Evolutionary conservation across 2,888 invertebrate genomes (phyloP).

Genomic region (Gymnosoma rotundatum): DNA sequence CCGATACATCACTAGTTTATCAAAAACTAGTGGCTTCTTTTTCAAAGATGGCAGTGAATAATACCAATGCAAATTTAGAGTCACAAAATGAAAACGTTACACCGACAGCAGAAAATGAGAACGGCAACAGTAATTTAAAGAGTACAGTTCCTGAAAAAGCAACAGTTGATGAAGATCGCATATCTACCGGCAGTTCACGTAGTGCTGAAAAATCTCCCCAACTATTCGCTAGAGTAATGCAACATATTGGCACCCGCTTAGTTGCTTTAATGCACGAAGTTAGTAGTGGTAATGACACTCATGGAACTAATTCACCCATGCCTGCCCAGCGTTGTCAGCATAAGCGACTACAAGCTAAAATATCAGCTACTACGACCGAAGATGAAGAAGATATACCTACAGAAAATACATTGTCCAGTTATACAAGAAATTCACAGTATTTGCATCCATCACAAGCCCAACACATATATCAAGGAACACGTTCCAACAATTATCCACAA

Average conservation of each 20-base stretch:
- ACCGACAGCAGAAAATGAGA: conserved; percentile 64
- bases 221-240: conserved; percentile 94
- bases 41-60: conserved; percentile 87
- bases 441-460: conserved; percentile 73
- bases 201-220: conserved; percentile 89
- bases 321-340: conserved; percentile 84
- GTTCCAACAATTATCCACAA: conserved; percentile 68
- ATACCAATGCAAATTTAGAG: conserved; percentile 72
- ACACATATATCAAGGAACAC: conserved; percentile 68
- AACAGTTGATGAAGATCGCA: conserved; percentile 80
- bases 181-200: conserved; percentile 72
- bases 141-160: conserved; percentile 67
- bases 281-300: conserved; percentile 86
- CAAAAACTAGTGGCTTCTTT: conserved; percentile 92
- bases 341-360: conserved; percentile 84
- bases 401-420: conserved; percentile 42
- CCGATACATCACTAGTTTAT: conserved; percentile 93
- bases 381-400: conserved; percentile 81
- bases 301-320: conserved; percentile 85
- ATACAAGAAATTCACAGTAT: conserved; percentile 76
- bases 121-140: conserved; percentile 77
- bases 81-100: conserved; percentile 78
- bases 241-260: conserved; percentile 93
- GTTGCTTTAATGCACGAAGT: conserved; percentile 96
- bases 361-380: conserved; percentile 82